Percentiles rank a stretch among this genome's conserved stretches.
Evolutionary conservation across 2,797 vertebrate genomes (phyloP).

Genomic region (Masticophis lateralis): DNA sequence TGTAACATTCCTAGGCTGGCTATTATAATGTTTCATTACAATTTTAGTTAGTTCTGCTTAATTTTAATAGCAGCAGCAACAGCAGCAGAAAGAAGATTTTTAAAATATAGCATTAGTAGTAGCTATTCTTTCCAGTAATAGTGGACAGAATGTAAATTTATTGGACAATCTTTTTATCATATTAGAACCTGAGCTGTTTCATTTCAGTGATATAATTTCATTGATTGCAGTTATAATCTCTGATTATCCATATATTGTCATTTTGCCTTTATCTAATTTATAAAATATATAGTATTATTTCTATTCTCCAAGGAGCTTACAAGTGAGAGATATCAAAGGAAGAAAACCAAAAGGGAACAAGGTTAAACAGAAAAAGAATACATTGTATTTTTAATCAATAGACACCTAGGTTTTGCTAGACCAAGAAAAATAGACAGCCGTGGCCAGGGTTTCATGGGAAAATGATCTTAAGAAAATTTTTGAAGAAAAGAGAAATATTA

Average conservation of each 20-base stretch:
- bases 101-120: not conserved
- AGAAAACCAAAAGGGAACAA: not conserved
- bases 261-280: not conserved
- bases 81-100: not conserved
- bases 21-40: not conserved
- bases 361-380: not conserved
- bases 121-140: not conserved
- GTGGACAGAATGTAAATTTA: not conserved
- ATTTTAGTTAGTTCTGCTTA: not conserved
- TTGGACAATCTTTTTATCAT: not conserved
- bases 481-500: not conserved
- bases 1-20: not conserved
- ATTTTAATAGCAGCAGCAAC: not conserved
- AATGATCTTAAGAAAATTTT: not conserved
- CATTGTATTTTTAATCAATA: not conserved
- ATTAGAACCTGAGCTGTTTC: not conserved
- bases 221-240: not conserved
- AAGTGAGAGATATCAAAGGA: not conserved
- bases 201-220: not conserved
- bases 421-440: not conserved
- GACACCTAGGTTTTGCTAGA: not conserved
- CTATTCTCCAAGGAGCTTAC: not conserved
- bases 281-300: not conserved
- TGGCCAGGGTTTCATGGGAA: not conserved
- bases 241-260: not conserved